Conservation (phyloP, 2,888 invertebrate species). For the Tetanocera ferruginea region DNA sequence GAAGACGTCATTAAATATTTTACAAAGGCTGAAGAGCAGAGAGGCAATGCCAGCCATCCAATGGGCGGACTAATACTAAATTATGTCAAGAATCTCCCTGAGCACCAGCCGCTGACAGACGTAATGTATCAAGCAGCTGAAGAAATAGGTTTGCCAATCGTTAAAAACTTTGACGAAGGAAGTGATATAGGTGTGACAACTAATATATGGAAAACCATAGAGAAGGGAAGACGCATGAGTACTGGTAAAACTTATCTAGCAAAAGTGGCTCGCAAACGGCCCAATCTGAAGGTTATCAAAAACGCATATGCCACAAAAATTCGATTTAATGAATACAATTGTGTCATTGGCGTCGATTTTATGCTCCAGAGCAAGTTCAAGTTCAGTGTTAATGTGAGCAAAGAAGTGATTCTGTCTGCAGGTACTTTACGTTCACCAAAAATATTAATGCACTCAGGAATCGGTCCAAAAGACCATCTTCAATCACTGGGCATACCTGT, state of each 20-base stretch:
- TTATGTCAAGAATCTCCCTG: constrained; percentile 46
- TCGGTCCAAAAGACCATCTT: constrained; percentile 55
- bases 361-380: constrained; percentile 17
- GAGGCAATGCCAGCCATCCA: constrained; percentile 64
- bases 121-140: constrained; percentile 73
- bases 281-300: constrained; percentile 54
- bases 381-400: constrained; percentile 45
- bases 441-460: constrained; percentile 57
- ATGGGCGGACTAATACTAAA: constrained; percentile 71
- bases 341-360: constrained; percentile 51
- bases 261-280: constrained; percentile 40
- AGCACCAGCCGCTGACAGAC: constrained; percentile 67
- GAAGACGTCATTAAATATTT: constrained; percentile 70
- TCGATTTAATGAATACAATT: constrained; percentile 38
- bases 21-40: constrained; percentile 70
- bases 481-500: constrained; percentile 48
- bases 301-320: constrained; percentile 8
- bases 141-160: constrained; percentile 76
- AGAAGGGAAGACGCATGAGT: constrained; percentile 72
- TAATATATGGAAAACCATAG: constrained; percentile 72
- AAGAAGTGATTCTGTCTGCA: constrained; percentile 58
- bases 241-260: constrained; percentile 74
- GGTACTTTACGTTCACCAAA: constrained; percentile 58
- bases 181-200: constrained; percentile 71
- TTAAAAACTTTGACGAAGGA: constrained; percentile 76